These are phyloP conservation scores for Gambusia yucatana DNA, from an alignment of 2,797 vertebrate genomes.

Conservation along the genomic window DNA sequence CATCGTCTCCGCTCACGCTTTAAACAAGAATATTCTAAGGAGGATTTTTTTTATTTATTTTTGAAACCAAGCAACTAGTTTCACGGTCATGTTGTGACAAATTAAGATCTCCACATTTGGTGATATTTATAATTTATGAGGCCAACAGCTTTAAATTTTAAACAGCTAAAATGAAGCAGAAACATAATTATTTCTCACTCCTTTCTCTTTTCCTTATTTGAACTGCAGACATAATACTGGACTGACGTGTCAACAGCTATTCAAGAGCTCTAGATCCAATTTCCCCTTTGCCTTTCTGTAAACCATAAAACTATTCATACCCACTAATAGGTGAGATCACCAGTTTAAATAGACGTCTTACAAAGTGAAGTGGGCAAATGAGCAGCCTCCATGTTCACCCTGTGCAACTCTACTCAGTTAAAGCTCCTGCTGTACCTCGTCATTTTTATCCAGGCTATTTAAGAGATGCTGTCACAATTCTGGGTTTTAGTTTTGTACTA, in stretches of 20 bases:
- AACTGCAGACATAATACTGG: neutral
- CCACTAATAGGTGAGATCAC: neutral
- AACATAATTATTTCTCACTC: neutral
- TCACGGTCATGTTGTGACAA: neutral
- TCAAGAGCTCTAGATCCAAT: neutral
- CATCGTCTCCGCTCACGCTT: slow-evolving; percentile 4
- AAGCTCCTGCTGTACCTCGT: neutral
- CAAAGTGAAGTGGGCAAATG: neutral
- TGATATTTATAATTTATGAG: neutral
- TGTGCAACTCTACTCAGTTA: neutral
- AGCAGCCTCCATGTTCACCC: neutral
- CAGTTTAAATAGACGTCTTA: neutral
- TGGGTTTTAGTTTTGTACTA: neutral
- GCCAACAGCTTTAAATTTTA: neutral
- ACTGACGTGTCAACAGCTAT: neutral
- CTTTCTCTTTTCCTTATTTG: neutral
- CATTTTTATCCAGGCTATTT: neutral
- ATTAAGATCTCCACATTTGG: no score
- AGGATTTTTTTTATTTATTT: neutral
- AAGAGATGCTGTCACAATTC: neutral
- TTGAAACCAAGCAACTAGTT: neutral
- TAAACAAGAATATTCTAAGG: neutral
- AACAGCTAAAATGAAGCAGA: neutral
- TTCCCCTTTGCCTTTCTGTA: neutral
- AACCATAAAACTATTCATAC: neutral